Percentiles rank a stretch among this genome's conserved stretches.
phyloP scores from a whole-genome alignment of 1,140 invertebrate genomes.

The Harlomillsia oculata region DNA sequence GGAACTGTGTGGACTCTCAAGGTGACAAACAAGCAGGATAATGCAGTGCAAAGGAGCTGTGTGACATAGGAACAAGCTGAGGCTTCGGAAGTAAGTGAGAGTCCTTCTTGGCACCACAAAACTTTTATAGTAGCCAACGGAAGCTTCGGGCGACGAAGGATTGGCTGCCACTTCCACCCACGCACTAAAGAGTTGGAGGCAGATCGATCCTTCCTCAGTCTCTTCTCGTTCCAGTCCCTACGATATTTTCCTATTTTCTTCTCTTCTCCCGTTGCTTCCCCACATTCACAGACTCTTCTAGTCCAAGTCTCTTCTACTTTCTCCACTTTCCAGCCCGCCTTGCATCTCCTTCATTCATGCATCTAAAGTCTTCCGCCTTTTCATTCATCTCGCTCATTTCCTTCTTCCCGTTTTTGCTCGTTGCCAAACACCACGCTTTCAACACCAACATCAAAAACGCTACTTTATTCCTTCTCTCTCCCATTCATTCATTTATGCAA shows the following conservation, averaged over 20 bases:
- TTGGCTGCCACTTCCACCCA: slow-evolving; percentile 25
- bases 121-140: slow-evolving; percentile 17
- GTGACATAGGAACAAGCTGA: not conserved
- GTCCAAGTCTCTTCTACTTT: slow-evolving; percentile 4
- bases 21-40: no score
- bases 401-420: no score
- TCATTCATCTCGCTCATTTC: no score
- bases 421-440: no score
- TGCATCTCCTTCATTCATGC: no score
- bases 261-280: slow-evolving; percentile 1
- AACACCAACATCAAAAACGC: no score
- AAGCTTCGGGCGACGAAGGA: slow-evolving; percentile 15
- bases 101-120: slow-evolving; percentile 10
- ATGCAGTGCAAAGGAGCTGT: not conserved
- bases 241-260: not conserved
- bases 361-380: no score
- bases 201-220: slow-evolving; percentile 9
- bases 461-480: no score
- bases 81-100: slow-evolving; percentile 13
- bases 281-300: slow-evolving; percentile 1
- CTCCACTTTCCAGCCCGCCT: no score
- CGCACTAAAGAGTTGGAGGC: slow-evolving; percentile 19
- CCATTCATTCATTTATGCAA: no score
- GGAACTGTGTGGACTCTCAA: no score
- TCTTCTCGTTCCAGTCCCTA: slow-evolving; percentile 1